Base-by-base conservation (phyloP, 2,888 invertebrate species). In the Lasioglossum zephyrum region DNA sequence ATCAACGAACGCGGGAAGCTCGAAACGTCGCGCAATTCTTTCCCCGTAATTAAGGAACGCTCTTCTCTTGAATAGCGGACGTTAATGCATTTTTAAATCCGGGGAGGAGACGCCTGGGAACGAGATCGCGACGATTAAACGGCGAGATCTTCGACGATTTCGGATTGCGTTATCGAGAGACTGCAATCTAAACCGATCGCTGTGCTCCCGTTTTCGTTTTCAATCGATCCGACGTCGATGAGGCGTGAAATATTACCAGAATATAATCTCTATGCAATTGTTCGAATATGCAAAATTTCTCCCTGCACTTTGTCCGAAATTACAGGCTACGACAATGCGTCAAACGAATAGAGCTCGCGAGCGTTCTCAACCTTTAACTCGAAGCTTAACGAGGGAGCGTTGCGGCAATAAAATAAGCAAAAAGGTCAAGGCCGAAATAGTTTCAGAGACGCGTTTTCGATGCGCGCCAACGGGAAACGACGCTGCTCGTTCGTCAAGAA, bases 11-110 rank as follows among this genome's bases (percentile, higher is more conserved):
- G 22, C 73, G 73, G 18, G 9, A 63, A n/a, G 60, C 75, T 16
- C 75, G 31, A 75, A 47, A 39, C 49, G 63, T 18, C 53, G 31
- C 26, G 70, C 73, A 72, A 63, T 75, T 81, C 76, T 73, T 73
- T 49, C 44, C 49, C 79, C 75, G 74, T 81, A 81, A 81, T 81
- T 78, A 77, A 81, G 72, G 70, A 72, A 79, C 36, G 13, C 26
- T 75, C 49, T 47, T 39, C 63, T 26, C 22, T n/a, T 70, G 77
- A 53, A 81, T 31, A 44, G 70, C 49, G 57, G 47, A 57, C 81
- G 81, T 66, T 81, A 81, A 81, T 81, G 81, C 77, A 57, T 70
- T 77, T 72, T 70, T 77, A 44, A 73, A 70, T 13, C 41, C 31
- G 41, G 0, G 26, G 41, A 49, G 31, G 26, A 16, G 26, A 18